These are phyloP conservation scores for Panzeria rudis DNA, from an alignment of 2,888 invertebrate species.

Conservation along the genomic window DNA sequence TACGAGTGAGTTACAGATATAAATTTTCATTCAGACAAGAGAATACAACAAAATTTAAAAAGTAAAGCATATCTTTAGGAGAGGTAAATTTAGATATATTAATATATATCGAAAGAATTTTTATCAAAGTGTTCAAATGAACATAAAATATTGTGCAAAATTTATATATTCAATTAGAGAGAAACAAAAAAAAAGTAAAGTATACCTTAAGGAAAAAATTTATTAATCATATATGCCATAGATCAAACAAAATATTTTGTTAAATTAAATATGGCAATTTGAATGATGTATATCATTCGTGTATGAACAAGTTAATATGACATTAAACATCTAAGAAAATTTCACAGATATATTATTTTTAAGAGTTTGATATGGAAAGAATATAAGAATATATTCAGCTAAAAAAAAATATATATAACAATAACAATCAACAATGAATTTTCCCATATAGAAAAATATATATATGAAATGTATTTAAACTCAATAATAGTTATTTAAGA, in stretches of 20 bases:
- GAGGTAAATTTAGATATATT: neutral
- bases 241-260: neutral
- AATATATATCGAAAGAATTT: neutral
- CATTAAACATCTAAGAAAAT: neutral
- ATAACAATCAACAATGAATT: too few relatives aligned
- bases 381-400: too few relatives aligned
- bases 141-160: neutral
- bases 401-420: too few relatives aligned
- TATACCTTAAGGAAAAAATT: constrained; percentile 5
- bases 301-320: neutral
- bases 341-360: neutral
- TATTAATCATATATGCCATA: neutral
- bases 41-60: neutral
- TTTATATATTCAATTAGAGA: neutral
- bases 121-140: neutral
- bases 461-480: neutral
- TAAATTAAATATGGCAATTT: neutral
- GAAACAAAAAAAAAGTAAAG: neutral
- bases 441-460: too few relatives aligned
- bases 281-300: too few relatives aligned
- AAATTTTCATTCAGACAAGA: neutral
- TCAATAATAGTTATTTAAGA: neutral
- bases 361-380: neutral
- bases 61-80: constrained; percentile 9
- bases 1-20: too few relatives aligned